Evolutionary conservation across 2,113 vertebrate species (phyloP).

Genomic region (Lamprotornis superbus): DNA sequence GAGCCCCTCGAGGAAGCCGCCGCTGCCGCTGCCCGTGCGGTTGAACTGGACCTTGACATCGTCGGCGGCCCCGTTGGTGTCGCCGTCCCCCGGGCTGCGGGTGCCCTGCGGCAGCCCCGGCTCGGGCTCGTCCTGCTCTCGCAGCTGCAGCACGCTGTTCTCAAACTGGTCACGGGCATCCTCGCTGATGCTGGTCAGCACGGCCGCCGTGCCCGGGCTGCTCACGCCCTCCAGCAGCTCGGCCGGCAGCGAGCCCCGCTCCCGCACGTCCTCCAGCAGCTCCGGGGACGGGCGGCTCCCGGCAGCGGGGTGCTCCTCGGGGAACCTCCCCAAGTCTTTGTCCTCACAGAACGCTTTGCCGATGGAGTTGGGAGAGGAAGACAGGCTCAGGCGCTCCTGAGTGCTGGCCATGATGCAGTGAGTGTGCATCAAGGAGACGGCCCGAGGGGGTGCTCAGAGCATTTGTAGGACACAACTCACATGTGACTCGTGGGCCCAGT

Average conservation of each 20-base stretch:
- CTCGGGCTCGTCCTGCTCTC: slow-evolving; percentile 87
- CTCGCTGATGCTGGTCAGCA: slow-evolving; percentile 84
- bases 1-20: slow-evolving; percentile 95
- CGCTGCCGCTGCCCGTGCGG: slow-evolving; percentile 79
- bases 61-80: slow-evolving; percentile 66
- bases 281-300: slow-evolving; percentile 75
- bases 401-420: slow-evolving; percentile 93
- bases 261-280: slow-evolving; percentile 84
- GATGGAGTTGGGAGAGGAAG: slow-evolving; percentile 82
- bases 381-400: slow-evolving; percentile 91
- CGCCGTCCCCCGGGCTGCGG: slow-evolving; percentile 72
- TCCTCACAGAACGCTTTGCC: slow-evolving; percentile 87
- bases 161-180: slow-evolving; percentile 93
- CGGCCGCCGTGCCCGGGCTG: slow-evolving; percentile 80
- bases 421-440: slow-evolving; percentile 79
- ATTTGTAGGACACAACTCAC: neutral
- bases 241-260: slow-evolving; percentile 69
- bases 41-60: slow-evolving; percentile 97
- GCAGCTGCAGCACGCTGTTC: slow-evolving; percentile 94
- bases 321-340: slow-evolving; percentile 67
- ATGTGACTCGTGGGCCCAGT: neutral
- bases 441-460: slow-evolving; percentile 54
- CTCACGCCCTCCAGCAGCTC: slow-evolving; percentile 67
- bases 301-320: slow-evolving; percentile 70
- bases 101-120: slow-evolving; percentile 69